A percentile compares a stretch with the other conserved stretches of the same genome.
phyloP scores from a whole-genome alignment of 2,888 invertebrate species.

The Drosophila anomalata region DNA sequence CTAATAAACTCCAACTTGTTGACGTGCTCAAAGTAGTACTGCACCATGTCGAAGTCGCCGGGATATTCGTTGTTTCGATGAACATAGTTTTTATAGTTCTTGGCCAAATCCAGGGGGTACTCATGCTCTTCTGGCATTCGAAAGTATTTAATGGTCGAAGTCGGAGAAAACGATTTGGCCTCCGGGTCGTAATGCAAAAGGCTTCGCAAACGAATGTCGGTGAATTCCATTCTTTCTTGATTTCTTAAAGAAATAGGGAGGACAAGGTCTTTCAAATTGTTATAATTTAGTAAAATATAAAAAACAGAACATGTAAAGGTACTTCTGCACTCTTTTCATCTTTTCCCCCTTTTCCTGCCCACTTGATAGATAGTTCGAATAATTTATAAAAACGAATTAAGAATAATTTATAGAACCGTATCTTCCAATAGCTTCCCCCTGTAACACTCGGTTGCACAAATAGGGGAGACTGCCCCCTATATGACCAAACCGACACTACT shows the following conservation, averaged over 20 bases:
- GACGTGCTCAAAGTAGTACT: constrained; percentile 12
- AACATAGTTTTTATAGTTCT: background rate
- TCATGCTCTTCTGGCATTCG: background rate
- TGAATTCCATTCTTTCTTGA: constrained; percentile 3
- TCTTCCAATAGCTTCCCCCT: no score
- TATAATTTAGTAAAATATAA: no score
- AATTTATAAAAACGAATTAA: no score
- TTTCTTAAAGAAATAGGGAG: background rate
- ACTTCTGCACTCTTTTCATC: no score
- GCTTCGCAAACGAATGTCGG: constrained; percentile 6
- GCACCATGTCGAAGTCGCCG: background rate
- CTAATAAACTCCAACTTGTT: background rate
- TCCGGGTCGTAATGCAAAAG: background rate
- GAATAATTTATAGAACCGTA: no score
- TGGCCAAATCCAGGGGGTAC: constrained; percentile 13
- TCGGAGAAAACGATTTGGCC: background rate
- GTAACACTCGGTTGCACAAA: no score
- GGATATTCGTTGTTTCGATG: background rate
- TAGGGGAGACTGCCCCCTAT: no score
- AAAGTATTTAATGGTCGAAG: constrained; percentile 5
- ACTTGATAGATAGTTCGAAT: no score
- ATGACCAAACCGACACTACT: no score
- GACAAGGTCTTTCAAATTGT: no score
- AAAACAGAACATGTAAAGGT: no score
- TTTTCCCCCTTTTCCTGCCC: no score